Percentiles rank a stretch among this genome's conserved stretches.
Conservation (phyloP, 2,797 vertebrate species). For the Threskiornis aethiopicus region DNA sequence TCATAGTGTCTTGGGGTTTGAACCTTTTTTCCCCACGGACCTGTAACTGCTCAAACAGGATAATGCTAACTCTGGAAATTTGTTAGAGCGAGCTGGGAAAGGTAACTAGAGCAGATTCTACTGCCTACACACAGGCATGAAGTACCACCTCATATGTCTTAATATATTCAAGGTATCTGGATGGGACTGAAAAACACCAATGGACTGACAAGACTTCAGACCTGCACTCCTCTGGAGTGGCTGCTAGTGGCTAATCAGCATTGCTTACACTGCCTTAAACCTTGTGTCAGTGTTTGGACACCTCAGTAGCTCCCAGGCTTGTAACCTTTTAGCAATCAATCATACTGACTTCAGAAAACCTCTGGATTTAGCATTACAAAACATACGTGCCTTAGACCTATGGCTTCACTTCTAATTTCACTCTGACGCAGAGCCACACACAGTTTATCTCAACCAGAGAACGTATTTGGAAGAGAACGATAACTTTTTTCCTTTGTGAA, state of each 20-base stretch:
- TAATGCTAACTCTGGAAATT: background rate
- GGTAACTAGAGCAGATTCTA: background rate
- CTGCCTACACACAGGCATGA: background rate
- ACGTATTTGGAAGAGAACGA: background rate
- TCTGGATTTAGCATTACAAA: background rate
- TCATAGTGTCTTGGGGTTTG: background rate
- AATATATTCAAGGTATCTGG: background rate
- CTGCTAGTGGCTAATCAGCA: background rate
- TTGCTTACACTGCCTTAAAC: background rate
- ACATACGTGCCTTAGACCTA: accelerated
- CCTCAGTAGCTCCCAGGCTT: background rate
- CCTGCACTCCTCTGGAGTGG: background rate
- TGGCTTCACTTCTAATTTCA: background rate
- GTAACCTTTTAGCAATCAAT: background rate
- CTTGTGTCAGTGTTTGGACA: background rate
- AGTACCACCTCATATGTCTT: background rate
- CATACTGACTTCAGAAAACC: background rate
- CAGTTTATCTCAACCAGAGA: background rate
- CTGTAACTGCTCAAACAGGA: background rate
- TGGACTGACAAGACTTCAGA: background rate
- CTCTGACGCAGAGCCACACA: background rate
- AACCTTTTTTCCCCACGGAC: background rate
- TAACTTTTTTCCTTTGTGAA: background rate
- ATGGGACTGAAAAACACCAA: background rate
- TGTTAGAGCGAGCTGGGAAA: background rate